Evolutionary conservation across 2,888 invertebrate genomes (phyloP).

Genomic region (Melolontha melolontha): DNA sequence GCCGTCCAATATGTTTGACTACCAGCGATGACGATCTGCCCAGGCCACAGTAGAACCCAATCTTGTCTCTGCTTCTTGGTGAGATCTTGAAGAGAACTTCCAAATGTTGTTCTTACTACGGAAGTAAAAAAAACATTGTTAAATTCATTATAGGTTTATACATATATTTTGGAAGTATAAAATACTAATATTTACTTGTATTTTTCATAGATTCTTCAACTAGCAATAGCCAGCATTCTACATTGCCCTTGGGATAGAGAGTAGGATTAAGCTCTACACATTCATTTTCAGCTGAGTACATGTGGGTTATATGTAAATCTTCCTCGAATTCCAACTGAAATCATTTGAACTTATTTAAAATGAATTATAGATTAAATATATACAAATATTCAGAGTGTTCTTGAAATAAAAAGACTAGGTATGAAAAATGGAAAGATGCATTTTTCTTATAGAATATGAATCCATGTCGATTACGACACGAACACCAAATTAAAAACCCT

Average conservation of each 20-base stretch:
- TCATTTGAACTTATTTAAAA: too few species aligned
- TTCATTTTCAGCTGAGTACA: constrained; percentile 84
- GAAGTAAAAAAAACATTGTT: neutral
- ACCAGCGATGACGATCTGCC: constrained; percentile 82
- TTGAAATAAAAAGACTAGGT: too few species aligned
- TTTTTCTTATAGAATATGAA: too few species aligned
- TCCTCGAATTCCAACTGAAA: constrained; percentile 75
- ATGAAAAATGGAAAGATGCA: neutral
- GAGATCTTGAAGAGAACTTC: constrained; percentile 66
- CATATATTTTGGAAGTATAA: too few species aligned
- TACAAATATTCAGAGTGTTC: too few species aligned
- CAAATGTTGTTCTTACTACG: constrained; percentile 65
- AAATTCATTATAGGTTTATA: neutral
- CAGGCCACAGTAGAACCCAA: constrained; percentile 85
- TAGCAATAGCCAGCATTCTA: constrained; percentile 79
- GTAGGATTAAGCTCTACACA: constrained; percentile 75
- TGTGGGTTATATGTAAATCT: constrained; percentile 76
- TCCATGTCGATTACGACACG: too few species aligned
- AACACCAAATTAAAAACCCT: too few species aligned
- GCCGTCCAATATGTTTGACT: constrained; percentile 82
- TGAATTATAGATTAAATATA: too few species aligned
- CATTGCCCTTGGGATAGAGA: constrained; percentile 78
- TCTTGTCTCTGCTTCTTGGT: constrained; percentile 65
- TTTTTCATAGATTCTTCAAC: constrained; percentile 79
- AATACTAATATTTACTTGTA: constrained; percentile 64